Conservation (phyloP, 2,113 vertebrate species). For the Monopterus albus region DNA sequence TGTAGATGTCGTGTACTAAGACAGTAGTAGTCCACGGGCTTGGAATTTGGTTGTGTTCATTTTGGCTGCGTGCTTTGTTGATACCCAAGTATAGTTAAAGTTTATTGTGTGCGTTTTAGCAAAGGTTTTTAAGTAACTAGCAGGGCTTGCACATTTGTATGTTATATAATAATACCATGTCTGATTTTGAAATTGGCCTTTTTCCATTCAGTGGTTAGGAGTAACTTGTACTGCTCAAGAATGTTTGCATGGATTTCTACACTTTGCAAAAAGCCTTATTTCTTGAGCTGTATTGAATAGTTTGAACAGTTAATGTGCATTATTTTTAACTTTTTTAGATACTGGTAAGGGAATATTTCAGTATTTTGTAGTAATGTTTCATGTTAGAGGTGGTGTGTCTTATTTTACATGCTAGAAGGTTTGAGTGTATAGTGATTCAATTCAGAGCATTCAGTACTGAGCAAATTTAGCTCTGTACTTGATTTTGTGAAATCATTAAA, state of each 20-base stretch:
- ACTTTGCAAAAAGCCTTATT: slow-evolving; percentile 59
- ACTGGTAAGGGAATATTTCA: slow-evolving; percentile 24
- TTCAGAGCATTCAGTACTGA: slow-evolving; percentile 42
- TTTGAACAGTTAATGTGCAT: slow-evolving; percentile 25
- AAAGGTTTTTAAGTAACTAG: slow-evolving; percentile 26
- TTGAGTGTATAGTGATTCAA: slow-evolving; percentile 23
- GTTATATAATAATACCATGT: slow-evolving; percentile 21
- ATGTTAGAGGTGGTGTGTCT: slow-evolving; percentile 40
- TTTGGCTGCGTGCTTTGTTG: slow-evolving; percentile 21
- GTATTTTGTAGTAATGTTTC: slow-evolving; percentile 36
- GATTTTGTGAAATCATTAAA: slow-evolving; percentile 76
- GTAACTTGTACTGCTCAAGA: slow-evolving; percentile 37
- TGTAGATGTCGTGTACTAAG: slow-evolving; percentile 21
- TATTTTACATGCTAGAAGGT: slow-evolving; percentile 38
- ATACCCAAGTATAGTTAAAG: slow-evolving; percentile 16
- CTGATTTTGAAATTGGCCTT: slow-evolving; percentile 19
- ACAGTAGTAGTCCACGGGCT: background rate
- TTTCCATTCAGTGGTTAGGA: slow-evolving; percentile 42
- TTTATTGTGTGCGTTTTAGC: slow-evolving; percentile 30
- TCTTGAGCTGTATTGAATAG: slow-evolving; percentile 52
- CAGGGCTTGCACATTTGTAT: slow-evolving; percentile 48
- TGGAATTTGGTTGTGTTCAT: slow-evolving; percentile 4
- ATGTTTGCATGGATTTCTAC: slow-evolving; percentile 49
- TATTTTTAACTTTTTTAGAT: slow-evolving; percentile 43
- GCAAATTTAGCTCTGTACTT: slow-evolving; percentile 63